These are phyloP conservation scores for Cyanoramphus novaezelandiae DNA, from an alignment of 2,113 vertebrate genomes.

Conservation along the genomic window DNA sequence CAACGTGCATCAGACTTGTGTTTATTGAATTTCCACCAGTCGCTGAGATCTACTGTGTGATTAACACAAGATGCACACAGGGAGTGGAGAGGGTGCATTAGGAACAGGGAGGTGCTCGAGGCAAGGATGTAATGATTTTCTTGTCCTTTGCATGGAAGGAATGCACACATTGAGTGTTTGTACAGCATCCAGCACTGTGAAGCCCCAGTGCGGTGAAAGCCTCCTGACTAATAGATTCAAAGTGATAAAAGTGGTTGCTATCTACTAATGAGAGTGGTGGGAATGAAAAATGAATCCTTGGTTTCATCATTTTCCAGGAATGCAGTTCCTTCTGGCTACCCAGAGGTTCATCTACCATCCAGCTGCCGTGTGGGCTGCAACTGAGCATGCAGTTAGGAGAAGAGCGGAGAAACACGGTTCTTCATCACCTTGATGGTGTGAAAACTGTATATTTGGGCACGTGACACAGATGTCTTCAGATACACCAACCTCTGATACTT, in stretches of 20 bases:
- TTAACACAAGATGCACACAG: not conserved
- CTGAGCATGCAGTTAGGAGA: not conserved
- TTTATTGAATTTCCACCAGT: constrained; percentile 14
- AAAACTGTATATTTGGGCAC: not conserved
- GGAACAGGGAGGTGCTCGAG: constrained; percentile 13
- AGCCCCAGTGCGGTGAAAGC: not conserved
- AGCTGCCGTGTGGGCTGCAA: not conserved
- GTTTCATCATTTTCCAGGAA: constrained; percentile 53
- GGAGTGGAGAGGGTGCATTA: constrained; percentile 19
- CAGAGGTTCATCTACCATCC: not conserved
- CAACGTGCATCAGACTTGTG: not conserved
- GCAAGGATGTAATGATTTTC: constrained; percentile 25
- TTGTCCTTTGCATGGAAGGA: not conserved
- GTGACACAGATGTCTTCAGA: not conserved
- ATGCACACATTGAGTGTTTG: not conserved
- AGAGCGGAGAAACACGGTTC: not conserved
- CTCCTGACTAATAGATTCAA: not conserved
- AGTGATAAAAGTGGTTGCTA: constrained; percentile 20
- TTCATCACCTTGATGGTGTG: not conserved
- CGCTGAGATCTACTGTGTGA: not conserved
- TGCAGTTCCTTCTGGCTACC: constrained; percentile 22
- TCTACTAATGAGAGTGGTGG: not conserved
- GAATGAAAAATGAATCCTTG: constrained; percentile 30
- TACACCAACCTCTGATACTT: not conserved
- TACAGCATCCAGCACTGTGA: not conserved